phyloP scores from a whole-genome alignment of 2,797 vertebrate genomes.

The Vespertilio murinus region DNA sequence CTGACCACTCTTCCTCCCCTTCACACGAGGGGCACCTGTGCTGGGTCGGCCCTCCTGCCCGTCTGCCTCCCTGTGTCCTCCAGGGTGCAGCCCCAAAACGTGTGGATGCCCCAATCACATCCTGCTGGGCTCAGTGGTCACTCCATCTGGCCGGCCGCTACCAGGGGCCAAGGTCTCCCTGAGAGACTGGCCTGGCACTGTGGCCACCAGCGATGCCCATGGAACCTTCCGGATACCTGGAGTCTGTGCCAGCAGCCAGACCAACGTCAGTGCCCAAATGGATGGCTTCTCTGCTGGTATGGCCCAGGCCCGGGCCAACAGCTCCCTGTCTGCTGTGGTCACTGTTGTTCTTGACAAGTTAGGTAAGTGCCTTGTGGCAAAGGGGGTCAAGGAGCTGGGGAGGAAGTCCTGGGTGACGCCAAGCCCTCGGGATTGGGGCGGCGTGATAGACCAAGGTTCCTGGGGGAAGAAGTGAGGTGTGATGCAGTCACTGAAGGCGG shows the following conservation, averaged over 20 bases:
- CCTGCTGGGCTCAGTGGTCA: slow-evolving; percentile 88
- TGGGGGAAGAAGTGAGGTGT: not conserved
- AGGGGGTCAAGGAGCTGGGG: not conserved
- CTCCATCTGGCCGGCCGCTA: slow-evolving; percentile 84
- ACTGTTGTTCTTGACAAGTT: slow-evolving; percentile 87
- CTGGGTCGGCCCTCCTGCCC: not conserved
- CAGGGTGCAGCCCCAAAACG: slow-evolving; percentile 81
- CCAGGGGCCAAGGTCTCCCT: slow-evolving; percentile 86
- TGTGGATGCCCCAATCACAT: slow-evolving; percentile 87
- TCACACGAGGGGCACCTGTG: not conserved
- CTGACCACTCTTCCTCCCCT: not conserved
- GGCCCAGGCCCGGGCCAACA: slow-evolving; percentile 83
- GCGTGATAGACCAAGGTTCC: not conserved
- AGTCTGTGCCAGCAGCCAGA: slow-evolving; percentile 83
- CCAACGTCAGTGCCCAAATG: slow-evolving; percentile 85
- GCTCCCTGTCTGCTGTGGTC: slow-evolving; percentile 84
- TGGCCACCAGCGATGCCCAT: slow-evolving; percentile 83
- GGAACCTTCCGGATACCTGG: slow-evolving; percentile 88
- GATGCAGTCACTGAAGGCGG: not conserved
- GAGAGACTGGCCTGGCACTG: slow-evolving; percentile 76
- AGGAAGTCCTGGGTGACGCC: not conserved
- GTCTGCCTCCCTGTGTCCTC: not conserved
- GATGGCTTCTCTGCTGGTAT: slow-evolving; percentile 86
- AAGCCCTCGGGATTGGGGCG: not conserved
- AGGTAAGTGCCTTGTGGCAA: slow-evolving; percentile 79